These are phyloP conservation scores for Gymnobelideus leadbeateri DNA, from an alignment of 2,113 vertebrate genomes.

Conservation along the genomic window DNA sequence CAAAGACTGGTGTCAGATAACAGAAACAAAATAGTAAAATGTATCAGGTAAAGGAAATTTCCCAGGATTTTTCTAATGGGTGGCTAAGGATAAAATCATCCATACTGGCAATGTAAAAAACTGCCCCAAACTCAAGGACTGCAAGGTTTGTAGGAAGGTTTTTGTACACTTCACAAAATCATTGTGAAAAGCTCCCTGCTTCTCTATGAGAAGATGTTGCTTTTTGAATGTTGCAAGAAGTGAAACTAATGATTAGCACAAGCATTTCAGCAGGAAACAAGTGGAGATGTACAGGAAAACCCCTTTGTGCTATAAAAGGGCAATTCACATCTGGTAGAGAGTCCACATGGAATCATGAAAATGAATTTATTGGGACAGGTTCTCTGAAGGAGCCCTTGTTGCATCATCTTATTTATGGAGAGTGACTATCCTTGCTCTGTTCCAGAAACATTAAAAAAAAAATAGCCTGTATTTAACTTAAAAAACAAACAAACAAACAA, in stretches of 20 bases:
- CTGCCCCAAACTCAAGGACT: neutral
- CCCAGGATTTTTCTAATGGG: neutral
- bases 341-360: constrained; percentile 46
- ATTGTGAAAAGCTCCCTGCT: constrained; percentile 42
- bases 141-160: constrained; percentile 37
- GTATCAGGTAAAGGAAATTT: constrained; percentile 51
- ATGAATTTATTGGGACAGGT: constrained; percentile 36
- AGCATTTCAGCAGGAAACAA: constrained; percentile 72
- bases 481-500: neutral
- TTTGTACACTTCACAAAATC: constrained; percentile 48
- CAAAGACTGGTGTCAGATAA: constrained; percentile 9
- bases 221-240: constrained; percentile 49
- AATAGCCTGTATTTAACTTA: constrained; percentile 60
- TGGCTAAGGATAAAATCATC: constrained; percentile 23
- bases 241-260: constrained; percentile 56
- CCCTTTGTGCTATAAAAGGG: constrained; percentile 67
- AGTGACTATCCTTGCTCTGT: constrained; percentile 52
- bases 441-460: constrained; percentile 43
- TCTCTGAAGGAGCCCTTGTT: constrained; percentile 48
- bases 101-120: constrained; percentile 20
- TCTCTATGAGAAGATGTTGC: constrained; percentile 47
- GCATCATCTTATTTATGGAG: constrained; percentile 48
- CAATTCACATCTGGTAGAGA: constrained; percentile 64
- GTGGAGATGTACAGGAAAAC: constrained; percentile 60
- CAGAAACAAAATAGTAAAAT: constrained; percentile 15